phyloP scores from a whole-genome alignment of 2,113 vertebrate genomes.

The Hystrix cristata region DNA sequence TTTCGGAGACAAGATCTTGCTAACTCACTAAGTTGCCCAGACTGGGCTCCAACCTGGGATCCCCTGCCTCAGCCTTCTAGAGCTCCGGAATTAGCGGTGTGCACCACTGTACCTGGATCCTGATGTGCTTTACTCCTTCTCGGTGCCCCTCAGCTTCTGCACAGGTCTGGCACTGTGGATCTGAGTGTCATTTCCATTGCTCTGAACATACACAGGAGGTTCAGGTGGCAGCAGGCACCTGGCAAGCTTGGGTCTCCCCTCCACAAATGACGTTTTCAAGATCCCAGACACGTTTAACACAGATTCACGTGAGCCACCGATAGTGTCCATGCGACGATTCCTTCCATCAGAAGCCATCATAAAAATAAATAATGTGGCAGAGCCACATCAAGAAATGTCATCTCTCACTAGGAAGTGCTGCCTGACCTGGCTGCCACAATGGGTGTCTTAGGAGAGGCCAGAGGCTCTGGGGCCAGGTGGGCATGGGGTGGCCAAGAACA shows the following conservation, averaged over 20 bases:
- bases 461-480: accelerated
- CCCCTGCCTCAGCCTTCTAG: background rate
- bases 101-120: background rate
- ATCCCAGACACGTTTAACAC: background rate
- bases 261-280: background rate
- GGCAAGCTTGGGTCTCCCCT: background rate
- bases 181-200: accelerated
- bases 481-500: accelerated
- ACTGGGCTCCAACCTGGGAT: background rate
- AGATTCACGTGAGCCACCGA: background rate
- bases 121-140: accelerated
- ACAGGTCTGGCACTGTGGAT: accelerated
- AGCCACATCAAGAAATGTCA: background rate
- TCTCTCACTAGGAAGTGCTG: background rate
- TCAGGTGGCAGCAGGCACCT: background rate
- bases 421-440: accelerated
- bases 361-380: background rate
- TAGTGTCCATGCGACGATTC: background rate
- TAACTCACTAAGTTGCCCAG: background rate
- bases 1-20: background rate
- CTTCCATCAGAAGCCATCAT: background rate
- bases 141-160: accelerated
- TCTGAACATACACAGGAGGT: accelerated
- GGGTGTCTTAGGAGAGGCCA: accelerated
- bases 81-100: background rate